Percentiles rank a stretch among this genome's conserved stretches.
Evolutionary conservation across 2,888 invertebrate genomes (phyloP).

Genomic region (Drosophila pseudotakahashii): DNA sequence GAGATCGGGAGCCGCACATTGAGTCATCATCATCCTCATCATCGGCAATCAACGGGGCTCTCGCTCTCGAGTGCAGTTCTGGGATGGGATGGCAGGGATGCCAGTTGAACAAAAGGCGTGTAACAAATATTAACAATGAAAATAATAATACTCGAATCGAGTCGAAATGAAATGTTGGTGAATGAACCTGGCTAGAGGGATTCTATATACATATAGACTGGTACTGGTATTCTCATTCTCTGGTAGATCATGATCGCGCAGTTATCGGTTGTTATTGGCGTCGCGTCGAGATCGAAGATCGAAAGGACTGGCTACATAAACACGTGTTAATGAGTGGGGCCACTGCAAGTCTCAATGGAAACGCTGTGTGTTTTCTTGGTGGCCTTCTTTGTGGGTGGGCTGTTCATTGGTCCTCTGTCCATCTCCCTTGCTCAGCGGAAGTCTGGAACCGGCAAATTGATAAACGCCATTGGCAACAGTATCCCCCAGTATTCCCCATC

Average conservation of each 20-base stretch:
- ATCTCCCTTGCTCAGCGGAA: constrained; percentile 41
- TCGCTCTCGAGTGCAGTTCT: constrained; percentile 39
- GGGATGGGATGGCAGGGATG: constrained; percentile 34
- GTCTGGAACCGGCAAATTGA: constrained; percentile 66
- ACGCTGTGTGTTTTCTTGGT: constrained; percentile 14
- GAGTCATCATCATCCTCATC: constrained; percentile 73
- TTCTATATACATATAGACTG: constrained; percentile 6
- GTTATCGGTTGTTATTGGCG: constrained; percentile 76
- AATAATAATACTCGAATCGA: constrained; percentile 70
- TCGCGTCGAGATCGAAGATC: constrained; percentile 52
- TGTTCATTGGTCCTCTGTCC: constrained; percentile 12
- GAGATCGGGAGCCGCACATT: constrained; percentile 58
- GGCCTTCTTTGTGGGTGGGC: constrained; percentile 70
- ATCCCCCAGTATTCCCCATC: constrained; percentile 18
- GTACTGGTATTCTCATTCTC: not conserved
- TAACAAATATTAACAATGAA: constrained; percentile 81
- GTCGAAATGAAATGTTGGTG: constrained; percentile 41
- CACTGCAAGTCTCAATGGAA: constrained; percentile 41
- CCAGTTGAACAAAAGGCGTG: constrained; percentile 69
- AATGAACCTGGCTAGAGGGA: constrained; percentile 59
- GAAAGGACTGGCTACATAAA: constrained; percentile 74
- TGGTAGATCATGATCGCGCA: constrained; percentile 62
- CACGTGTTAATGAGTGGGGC: constrained; percentile 78
- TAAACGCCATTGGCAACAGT: constrained; percentile 78
- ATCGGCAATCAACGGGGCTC: constrained; percentile 38